Conservation (phyloP, 2,113 vertebrate species). For the Ammodytes marinus region DNA sequence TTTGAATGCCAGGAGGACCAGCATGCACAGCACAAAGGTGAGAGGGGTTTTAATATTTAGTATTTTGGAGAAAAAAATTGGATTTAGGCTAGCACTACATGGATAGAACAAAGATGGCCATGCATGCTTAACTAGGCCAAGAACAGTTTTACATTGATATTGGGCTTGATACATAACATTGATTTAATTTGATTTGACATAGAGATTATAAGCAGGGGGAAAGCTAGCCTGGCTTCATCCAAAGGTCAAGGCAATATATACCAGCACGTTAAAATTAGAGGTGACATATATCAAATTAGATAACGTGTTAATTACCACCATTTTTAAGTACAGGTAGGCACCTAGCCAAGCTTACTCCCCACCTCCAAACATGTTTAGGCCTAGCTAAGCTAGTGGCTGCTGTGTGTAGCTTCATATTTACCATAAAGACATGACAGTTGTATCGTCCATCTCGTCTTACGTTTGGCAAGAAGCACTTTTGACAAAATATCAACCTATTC, state of each 20-base stretch:
- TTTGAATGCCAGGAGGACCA: slow-evolving; percentile 18
- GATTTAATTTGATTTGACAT: background rate
- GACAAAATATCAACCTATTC: background rate
- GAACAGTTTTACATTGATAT: background rate
- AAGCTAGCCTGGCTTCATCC: background rate
- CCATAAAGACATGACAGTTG: background rate
- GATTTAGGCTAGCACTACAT: background rate
- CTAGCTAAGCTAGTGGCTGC: background rate
- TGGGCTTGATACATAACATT: no score
- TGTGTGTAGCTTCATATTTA: background rate
- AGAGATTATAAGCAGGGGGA: background rate
- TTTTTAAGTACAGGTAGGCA: background rate
- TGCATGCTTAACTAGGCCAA: background rate
- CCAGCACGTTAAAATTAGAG: no score
- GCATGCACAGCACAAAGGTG: slow-evolving; percentile 17
- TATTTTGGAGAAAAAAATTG: background rate
- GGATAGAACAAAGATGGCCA: background rate
- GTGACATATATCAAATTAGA: background rate
- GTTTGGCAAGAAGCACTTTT: background rate
- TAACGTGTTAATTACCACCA: background rate
- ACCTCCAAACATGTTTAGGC: background rate
- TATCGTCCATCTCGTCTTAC: no score
- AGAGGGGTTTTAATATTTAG: background rate
- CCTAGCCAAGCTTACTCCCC: background rate
- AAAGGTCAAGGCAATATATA: no score